Base-by-base conservation (phyloP, 1,140 invertebrate species). In the Olivierus martensii region DNA sequence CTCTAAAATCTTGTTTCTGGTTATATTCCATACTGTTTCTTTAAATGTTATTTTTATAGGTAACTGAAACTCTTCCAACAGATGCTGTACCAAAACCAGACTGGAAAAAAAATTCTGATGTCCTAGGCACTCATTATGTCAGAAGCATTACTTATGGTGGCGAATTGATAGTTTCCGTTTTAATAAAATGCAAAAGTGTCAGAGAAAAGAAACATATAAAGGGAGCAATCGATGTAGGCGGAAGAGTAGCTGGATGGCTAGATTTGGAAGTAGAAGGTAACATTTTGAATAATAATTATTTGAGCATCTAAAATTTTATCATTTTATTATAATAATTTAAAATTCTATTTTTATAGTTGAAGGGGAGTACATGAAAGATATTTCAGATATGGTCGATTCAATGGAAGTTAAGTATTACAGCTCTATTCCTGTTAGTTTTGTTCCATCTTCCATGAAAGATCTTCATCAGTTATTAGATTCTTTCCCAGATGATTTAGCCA, bases 101-200 rank as follows among this genome's bases (percentile, higher is more conserved):
- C 1, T 56, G 55, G 55, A 35, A 49, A 10, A 15, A 17, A 3
- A 38, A 42, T 9, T 12, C 14, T 9, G 15, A 42, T 3, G 49
- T 49, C 9, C 15, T 56, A 17, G 55, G 55, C n/a, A 56, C 55
- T 2, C 55, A 56, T 22, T 56, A 47, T 19, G 55, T 56, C 9
- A 22, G 55, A 3, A 56, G 50, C 18, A 45, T 56, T 15, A 56
- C 55, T 11, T 56, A 56, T n/a, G 55, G 55, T 2, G 50, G 51
- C 0, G 50, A 56, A 15, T 17, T 56, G 14, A 49, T 56, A 21
- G 39, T 34, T 3, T 46, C 55, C 10, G 14, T 56, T 9, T 39
- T 50, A 7, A 11, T 56, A 35, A 42, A 38, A 12, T 52, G 34
- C 36, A 56, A 56, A 36, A 52, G 17, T 38, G 52, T 46, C 7